phyloP scores from a whole-genome alignment of 2,113 vertebrate genomes.

The Hippocampus guttulatus region DNA sequence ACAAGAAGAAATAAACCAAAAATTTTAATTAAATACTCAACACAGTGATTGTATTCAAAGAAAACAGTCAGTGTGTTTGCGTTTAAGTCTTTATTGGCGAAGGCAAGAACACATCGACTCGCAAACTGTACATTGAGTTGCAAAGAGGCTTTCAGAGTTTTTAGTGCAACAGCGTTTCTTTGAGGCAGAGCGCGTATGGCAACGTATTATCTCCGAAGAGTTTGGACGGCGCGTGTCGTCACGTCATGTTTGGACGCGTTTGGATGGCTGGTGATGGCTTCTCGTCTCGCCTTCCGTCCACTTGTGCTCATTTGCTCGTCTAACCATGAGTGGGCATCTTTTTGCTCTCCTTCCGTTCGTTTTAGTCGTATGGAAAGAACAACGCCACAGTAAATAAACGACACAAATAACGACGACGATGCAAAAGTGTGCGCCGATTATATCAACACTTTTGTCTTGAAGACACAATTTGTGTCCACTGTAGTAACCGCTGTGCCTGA shows the following conservation, averaged over 20 bases:
- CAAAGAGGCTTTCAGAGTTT: slow-evolving; percentile 37
- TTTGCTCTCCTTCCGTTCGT: not conserved
- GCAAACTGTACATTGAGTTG: slow-evolving; percentile 50
- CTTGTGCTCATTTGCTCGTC: slow-evolving; percentile 59
- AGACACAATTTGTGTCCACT: too few relatives aligned
- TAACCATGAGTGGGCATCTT: slow-evolving; percentile 53
- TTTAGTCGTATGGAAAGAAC: not conserved
- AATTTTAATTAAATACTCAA: too few relatives aligned
- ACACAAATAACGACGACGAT: not conserved
- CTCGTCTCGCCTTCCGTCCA: slow-evolving; percentile 4
- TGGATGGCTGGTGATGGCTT: slow-evolving; percentile 29
- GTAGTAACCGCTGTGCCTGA: too few relatives aligned
- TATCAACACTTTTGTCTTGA: too few relatives aligned
- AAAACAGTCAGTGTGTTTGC: slow-evolving; percentile 8
- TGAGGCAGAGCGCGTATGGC: slow-evolving; percentile 31
- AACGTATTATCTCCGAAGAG: slow-evolving; percentile 5
- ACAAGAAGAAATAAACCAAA: too few relatives aligned
- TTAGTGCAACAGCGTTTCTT: slow-evolving; percentile 38
- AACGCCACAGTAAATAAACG: not conserved
- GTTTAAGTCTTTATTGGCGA: slow-evolving; percentile 57
- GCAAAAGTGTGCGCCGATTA: not conserved
- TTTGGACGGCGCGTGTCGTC: slow-evolving; percentile 16
- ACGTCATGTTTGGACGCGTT: not conserved
- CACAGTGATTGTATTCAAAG: not conserved
- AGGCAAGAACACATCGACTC: slow-evolving; percentile 41